Evolutionary conservation across 2,113 vertebrate genomes (phyloP).

Genomic region (Silurus asotus): DNA sequence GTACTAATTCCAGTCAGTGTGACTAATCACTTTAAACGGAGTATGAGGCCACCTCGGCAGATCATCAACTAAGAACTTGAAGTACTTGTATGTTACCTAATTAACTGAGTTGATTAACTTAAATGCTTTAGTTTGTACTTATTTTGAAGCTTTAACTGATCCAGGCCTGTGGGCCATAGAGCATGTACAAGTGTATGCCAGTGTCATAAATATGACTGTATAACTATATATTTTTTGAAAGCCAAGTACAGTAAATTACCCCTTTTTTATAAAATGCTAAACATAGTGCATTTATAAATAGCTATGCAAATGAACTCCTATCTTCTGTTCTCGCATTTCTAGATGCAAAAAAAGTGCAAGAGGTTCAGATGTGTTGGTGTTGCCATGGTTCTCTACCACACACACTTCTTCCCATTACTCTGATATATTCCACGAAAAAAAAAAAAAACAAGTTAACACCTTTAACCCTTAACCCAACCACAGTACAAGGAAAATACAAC

Average conservation of each 20-base stretch:
- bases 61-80: not conserved
- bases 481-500: not conserved
- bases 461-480: not conserved
- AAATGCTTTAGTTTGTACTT: not conserved
- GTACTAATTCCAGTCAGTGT: not conserved
- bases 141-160: not conserved
- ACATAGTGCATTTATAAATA: slow-evolving; percentile 12
- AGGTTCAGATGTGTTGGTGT: slow-evolving; percentile 31
- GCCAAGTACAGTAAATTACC: not conserved
- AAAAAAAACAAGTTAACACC: not conserved
- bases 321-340: slow-evolving; percentile 22
- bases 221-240: not conserved
- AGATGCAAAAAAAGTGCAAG: slow-evolving; percentile 27
- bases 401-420: slow-evolving; percentile 30
- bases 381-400: slow-evolving; percentile 52
- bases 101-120: not conserved
- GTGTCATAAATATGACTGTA: not conserved
- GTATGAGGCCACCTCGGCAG: not conserved
- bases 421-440: slow-evolving; percentile 27
- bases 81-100: not conserved
- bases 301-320: slow-evolving; percentile 21
- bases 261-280: slow-evolving; percentile 1
- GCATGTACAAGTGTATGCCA: not conserved
- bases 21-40: not conserved
- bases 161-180: not conserved